A percentile compares a stretch with the other conserved stretches of the same genome.
These are phyloP conservation scores for Semaprochilodus insignis DNA, from an alignment of 2,797 vertebrate genomes.

Conservation along the genomic window DNA sequence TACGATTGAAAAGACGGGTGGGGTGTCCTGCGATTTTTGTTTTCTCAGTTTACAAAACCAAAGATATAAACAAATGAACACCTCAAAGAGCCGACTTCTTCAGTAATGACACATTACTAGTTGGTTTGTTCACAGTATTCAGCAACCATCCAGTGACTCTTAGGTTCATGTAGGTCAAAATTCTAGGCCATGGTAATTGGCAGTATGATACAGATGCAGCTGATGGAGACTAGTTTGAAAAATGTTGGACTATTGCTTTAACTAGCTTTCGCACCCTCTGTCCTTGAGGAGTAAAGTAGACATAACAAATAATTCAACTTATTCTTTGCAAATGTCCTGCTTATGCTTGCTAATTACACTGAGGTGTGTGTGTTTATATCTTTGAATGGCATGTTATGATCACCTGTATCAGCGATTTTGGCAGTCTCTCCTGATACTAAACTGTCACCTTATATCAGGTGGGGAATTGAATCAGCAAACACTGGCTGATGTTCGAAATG, in stretches of 20 bases:
- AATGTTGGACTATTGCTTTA: not conserved
- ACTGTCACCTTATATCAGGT: conserved; percentile 70
- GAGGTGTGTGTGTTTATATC: not conserved
- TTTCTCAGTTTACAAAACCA: too few relatives aligned
- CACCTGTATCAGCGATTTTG: not conserved
- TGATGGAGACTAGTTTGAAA: not conserved
- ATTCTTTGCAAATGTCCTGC: conserved; percentile 7
- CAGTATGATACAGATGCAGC: not conserved
- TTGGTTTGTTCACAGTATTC: too few relatives aligned
- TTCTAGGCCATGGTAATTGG: not conserved
- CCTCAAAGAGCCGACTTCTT: too few relatives aligned
- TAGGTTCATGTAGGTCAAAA: too few relatives aligned
- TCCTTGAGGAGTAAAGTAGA: not conserved
- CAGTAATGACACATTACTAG: too few relatives aligned
- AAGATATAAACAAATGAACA: too few relatives aligned
- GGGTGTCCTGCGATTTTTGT: too few relatives aligned
- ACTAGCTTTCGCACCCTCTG: not conserved
- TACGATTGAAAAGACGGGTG: too few relatives aligned
- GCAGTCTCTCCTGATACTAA: not conserved
- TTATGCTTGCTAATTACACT: conserved; percentile 27
- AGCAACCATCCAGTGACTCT: too few relatives aligned
- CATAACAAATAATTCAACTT: not conserved
- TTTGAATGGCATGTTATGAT: not conserved
- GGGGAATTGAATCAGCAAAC: conserved; percentile 77
- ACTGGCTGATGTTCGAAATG: conserved; percentile 86